These are phyloP conservation scores for Serranus cabrilla DNA, from an alignment of 2,797 vertebrate species.

Conservation along the genomic window DNA sequence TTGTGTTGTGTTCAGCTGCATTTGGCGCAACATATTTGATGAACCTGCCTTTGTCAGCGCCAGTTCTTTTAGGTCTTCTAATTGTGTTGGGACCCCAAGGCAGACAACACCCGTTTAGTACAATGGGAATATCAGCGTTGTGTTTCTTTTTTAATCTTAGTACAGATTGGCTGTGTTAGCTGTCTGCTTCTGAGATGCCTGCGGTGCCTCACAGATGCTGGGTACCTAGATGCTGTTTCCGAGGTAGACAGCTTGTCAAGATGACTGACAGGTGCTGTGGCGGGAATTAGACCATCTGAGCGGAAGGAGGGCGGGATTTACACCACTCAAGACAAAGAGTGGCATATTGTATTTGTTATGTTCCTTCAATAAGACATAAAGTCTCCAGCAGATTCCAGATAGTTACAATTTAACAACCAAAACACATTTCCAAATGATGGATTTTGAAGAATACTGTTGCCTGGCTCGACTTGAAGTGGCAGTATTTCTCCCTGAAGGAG, in stretches of 20 bases:
- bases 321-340: constrained; percentile 37
- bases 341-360: constrained; percentile 24
- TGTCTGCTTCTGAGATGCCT: constrained; percentile 50
- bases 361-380: constrained; percentile 16
- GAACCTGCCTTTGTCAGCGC: constrained; percentile 8
- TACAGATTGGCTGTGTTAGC: constrained; percentile 48
- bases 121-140: constrained; percentile 32
- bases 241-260: constrained; percentile 62
- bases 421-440: constrained; percentile 5
- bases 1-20: not conserved
- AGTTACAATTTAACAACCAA: constrained; percentile 2
- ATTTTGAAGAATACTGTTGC: constrained; percentile 15
- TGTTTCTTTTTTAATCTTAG: constrained; percentile 20
- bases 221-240: constrained; percentile 50
- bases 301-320: constrained; percentile 38
- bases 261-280: constrained; percentile 57
- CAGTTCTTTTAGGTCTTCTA: constrained; percentile 17
- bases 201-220: constrained; percentile 37
- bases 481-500: constrained; percentile 21
- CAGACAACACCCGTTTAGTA: constrained; percentile 51
- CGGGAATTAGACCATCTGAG: constrained; percentile 52
- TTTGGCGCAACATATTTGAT: constrained; percentile 15
- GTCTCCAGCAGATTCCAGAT: constrained; percentile 11
- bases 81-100: constrained; percentile 36
- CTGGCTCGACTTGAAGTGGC: not conserved